Evolutionary conservation across 2,113 vertebrate genomes (phyloP).

Genomic region (Pseudopipra pipra): DNA sequence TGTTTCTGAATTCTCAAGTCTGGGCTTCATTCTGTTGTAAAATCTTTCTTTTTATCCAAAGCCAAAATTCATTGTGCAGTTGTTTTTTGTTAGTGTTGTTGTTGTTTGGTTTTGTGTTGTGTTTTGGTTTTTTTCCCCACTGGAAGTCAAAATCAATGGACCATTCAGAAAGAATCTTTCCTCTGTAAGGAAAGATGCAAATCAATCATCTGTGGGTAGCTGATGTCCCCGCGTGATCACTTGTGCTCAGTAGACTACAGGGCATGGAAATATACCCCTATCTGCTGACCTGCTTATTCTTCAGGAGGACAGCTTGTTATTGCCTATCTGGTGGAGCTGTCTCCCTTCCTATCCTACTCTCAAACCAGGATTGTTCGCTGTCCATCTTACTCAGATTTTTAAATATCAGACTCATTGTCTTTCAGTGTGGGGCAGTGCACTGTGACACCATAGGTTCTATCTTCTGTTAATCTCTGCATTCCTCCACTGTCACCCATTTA

Average conservation of each 20-base stretch:
- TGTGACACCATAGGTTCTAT: neutral
- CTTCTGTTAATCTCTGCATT: neutral
- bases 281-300: neutral
- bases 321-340: neutral
- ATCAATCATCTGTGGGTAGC: neutral
- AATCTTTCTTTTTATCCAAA: neutral
- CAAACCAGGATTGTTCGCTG: neutral
- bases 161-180: neutral
- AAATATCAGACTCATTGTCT: neutral
- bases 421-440: neutral
- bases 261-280: neutral
- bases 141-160: neutral
- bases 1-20: neutral
- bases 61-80: neutral
- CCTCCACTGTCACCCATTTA: neutral
- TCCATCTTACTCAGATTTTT: neutral
- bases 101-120: neutral
- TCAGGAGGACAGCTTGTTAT: neutral
- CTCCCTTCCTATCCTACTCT: neutral
- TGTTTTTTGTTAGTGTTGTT: neutral
- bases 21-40: neutral
- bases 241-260: neutral
- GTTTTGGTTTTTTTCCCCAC: neutral
- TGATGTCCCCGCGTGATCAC: neutral
- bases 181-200: neutral